phyloP scores from a whole-genome alignment of 37 sponge, comb jelly and placozoan genomes.

The Ephydatia muelleri region DNA sequence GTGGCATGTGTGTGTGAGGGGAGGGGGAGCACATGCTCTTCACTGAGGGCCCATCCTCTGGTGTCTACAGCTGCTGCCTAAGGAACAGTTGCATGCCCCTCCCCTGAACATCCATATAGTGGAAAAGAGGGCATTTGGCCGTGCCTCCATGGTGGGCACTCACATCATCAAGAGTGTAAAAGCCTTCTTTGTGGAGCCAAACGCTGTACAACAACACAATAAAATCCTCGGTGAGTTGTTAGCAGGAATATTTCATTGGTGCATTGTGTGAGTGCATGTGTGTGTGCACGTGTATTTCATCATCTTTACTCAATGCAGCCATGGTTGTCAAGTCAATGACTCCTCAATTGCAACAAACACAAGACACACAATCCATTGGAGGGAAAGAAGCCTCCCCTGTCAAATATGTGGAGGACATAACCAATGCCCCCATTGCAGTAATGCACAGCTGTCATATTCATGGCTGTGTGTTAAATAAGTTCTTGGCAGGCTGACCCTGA shows the following conservation, averaged over 20 bases:
- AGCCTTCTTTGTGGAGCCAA: conserved; percentile 66
- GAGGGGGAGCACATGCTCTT: too few relatives aligned
- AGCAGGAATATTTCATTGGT: not conserved
- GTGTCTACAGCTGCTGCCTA: conserved; percentile 80
- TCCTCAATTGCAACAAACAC: not conserved
- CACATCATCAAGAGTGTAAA: conserved; percentile 85
- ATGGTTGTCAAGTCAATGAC: conserved; percentile 7
- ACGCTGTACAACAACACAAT: not conserved
- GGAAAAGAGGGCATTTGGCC: conserved; percentile 95
- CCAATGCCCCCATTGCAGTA: not conserved
- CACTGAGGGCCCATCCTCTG: too few relatives aligned
- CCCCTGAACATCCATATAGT: conserved; percentile 92
- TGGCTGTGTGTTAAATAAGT: not conserved
- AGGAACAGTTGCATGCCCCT: conserved; percentile 93
- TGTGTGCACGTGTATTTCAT: too few relatives aligned
- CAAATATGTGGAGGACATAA: not conserved
- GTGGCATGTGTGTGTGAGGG: conserved; percentile 25
- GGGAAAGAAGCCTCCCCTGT: not conserved
- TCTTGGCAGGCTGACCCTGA: conserved; percentile 73
- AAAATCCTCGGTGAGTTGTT: not conserved
- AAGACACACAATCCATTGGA: not conserved
- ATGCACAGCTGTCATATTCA: not conserved
- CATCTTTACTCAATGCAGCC: too few relatives aligned
- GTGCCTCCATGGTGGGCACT: conserved; percentile 88
- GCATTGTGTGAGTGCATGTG: too few relatives aligned